These are phyloP conservation scores for Apamea anceps DNA, from an alignment of 2,888 invertebrate species.

Conservation along the genomic window DNA sequence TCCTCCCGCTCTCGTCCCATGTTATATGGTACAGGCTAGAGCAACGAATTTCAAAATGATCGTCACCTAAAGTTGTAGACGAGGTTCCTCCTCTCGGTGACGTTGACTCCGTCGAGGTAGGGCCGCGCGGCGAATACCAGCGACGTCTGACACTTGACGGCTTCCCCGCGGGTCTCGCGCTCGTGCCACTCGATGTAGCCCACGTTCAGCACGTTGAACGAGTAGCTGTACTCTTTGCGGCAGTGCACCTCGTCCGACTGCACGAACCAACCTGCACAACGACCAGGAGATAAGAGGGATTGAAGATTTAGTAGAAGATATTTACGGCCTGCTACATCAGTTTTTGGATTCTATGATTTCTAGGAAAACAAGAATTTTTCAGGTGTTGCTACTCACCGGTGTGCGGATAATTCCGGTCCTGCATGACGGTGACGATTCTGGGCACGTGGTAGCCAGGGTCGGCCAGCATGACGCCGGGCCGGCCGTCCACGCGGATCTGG, in stretches of 20 bases:
- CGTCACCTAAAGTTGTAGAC: slow-evolving; percentile 94
- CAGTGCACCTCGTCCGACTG: slow-evolving; percentile 94
- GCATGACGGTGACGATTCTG: slow-evolving; percentile 96
- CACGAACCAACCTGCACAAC: slow-evolving; percentile 93
- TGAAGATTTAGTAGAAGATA: background rate
- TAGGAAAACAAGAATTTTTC: background rate
- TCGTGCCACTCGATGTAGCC: slow-evolving; percentile 97
- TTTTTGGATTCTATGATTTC: background rate
- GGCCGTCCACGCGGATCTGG: slow-evolving; percentile 93
- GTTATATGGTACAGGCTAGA: background rate
- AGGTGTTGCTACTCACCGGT: slow-evolving; percentile 90
- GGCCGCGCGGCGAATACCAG: slow-evolving; percentile 94
- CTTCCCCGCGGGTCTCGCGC: slow-evolving; percentile 91
- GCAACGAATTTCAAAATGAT: background rate
- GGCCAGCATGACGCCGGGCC: slow-evolving; percentile 94
- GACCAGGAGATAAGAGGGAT: background rate
- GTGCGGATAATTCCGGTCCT: slow-evolving; percentile 95
- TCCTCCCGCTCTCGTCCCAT: background rate
- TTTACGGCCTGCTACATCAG: background rate
- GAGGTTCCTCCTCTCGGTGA: slow-evolving; percentile 96
- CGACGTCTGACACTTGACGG: slow-evolving; percentile 92
- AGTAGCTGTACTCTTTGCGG: slow-evolving; percentile 96
- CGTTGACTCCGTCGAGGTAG: slow-evolving; percentile 95
- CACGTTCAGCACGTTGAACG: slow-evolving; percentile 91
- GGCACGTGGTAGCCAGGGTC: slow-evolving; percentile 98